Percentiles rank a stretch among this genome's conserved stretches.
These are phyloP conservation scores for Eupithecia exiguata DNA, from an alignment of 2,888 invertebrate genomes.

Conservation along the genomic window DNA sequence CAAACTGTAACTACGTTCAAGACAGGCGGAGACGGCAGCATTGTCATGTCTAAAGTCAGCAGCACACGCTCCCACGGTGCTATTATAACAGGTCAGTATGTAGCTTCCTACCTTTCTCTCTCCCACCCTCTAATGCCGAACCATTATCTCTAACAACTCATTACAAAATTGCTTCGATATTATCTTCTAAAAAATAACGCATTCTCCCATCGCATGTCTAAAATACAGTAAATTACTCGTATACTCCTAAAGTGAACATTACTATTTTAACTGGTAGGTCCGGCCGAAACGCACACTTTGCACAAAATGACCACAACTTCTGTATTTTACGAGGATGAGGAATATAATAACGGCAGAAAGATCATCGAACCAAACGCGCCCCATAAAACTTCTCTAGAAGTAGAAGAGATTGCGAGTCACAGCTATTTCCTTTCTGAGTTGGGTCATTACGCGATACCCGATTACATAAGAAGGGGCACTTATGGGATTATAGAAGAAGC, in stretches of 20 bases:
- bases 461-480: conserved; percentile 72
- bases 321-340: conserved; percentile 81
- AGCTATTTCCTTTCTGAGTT: conserved; percentile 83
- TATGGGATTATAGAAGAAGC: conserved; percentile 82
- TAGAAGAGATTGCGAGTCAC: conserved; percentile 85
- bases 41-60: conserved; percentile 83
- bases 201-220: conserved; percentile 60
- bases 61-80: conserved; percentile 86
- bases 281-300: conserved; percentile 86
- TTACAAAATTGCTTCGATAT: conserved; percentile 50
- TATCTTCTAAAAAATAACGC: conserved; percentile 52
- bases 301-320: conserved; percentile 86
- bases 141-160: conserved; percentile 32
- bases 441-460: conserved; percentile 75
- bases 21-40: conserved; percentile 76
- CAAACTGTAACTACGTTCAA: conserved; percentile 83
- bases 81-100: conserved; percentile 85
- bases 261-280: conserved; percentile 85
- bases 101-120: conserved; percentile 68
- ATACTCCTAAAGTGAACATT: conserved; percentile 64
- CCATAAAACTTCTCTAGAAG: conserved; percentile 81
- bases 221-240: conserved; percentile 43
- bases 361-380: conserved; percentile 77
- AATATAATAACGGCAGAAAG: conserved; percentile 71
- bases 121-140: conserved; percentile 52